Conservation (phyloP, 2,113 vertebrate species). For the Syngnathus scovelli region DNA sequence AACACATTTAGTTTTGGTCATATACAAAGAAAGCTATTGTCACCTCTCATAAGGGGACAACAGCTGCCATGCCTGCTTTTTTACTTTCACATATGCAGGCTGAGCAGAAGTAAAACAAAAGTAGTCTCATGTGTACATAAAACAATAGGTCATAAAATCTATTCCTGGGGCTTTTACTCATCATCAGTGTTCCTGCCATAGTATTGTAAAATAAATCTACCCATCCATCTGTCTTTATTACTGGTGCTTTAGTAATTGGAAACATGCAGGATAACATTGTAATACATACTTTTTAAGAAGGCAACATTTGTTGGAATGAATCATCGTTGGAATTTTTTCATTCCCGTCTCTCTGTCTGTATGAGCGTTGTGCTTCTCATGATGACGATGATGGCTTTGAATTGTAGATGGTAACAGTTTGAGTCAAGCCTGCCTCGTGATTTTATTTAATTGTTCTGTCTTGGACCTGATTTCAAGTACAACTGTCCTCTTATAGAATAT, state of each 20-base stretch:
- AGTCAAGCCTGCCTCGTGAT: conserved; percentile 38
- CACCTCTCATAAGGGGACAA: too few relatives aligned
- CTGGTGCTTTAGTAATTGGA: conserved; percentile 52
- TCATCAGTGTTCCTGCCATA: conserved; percentile 41
- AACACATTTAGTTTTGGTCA: too few relatives aligned
- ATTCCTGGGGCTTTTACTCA: conserved; percentile 28
- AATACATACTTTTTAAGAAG: conserved; percentile 57
- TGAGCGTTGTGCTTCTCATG: conserved; percentile 58
- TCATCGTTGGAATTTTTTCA: conserved; percentile 42
- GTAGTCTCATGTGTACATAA: conserved; percentile 41
- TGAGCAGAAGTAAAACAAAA: conserved; percentile 34
- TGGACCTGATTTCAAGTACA: conserved; percentile 56
- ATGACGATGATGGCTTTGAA: conserved; percentile 65
- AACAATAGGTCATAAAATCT: conserved; percentile 28
- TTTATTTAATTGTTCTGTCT: conserved; percentile 39
- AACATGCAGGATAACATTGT: conserved; percentile 57
- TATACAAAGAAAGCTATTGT: too few relatives aligned
- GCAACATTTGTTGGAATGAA: conserved; percentile 53
- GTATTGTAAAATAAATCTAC: conserved; percentile 40
- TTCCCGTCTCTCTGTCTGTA: conserved; percentile 41
- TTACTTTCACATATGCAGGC: conserved; percentile 8
- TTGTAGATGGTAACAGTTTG: conserved; percentile 40
- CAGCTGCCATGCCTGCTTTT: too few relatives aligned
- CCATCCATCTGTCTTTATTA: conserved; percentile 44
- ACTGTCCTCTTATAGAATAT: conserved; percentile 43